Percentiles rank a stretch among this genome's conserved stretches.
phyloP scores from a whole-genome alignment of 1,140 invertebrate species.

The Arctopsyche grandis region DNA sequence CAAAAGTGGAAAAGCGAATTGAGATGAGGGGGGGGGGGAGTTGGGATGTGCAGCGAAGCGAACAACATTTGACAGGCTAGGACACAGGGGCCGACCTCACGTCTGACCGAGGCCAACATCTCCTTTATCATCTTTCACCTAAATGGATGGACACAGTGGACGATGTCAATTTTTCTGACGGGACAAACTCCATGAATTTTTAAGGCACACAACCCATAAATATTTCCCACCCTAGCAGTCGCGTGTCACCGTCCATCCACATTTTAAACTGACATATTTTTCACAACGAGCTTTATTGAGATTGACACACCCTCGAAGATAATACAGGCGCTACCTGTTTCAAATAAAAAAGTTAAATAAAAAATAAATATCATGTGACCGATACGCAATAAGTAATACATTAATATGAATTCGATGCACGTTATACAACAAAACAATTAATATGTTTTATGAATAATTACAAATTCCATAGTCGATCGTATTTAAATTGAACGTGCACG shows the following conservation, averaged over 20 bases:
- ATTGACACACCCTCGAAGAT: conserved; percentile 23
- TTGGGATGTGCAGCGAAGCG: background rate
- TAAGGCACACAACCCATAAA: background rate
- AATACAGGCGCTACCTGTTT: background rate
- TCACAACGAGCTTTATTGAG: conserved; percentile 19
- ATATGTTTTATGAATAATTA: background rate
- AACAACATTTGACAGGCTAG: conserved; percentile 20
- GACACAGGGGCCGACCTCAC: conserved; percentile 18
- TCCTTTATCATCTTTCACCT: conserved; percentile 30
- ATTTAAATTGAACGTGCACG: background rate
- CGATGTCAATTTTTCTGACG: background rate
- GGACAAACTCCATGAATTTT: conserved; percentile 32
- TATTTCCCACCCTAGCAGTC: background rate
- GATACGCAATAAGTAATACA: too few species aligned
- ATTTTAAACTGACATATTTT: conserved; percentile 12
- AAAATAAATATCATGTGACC: too few species aligned
- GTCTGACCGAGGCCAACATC: conserved; percentile 24
- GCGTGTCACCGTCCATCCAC: conserved; percentile 8
- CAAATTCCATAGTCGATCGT: background rate
- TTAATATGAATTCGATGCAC: too few species aligned
- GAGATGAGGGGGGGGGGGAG: background rate
- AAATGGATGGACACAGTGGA: conserved; percentile 7
- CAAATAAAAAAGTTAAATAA: too few species aligned
- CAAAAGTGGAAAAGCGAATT: background rate
- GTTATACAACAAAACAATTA: background rate